A percentile compares a stretch with the other conserved stretches of the same genome.
Evolutionary conservation across 2,113 vertebrate species (phyloP).

Genomic region (Menura novaehollandiae): DNA sequence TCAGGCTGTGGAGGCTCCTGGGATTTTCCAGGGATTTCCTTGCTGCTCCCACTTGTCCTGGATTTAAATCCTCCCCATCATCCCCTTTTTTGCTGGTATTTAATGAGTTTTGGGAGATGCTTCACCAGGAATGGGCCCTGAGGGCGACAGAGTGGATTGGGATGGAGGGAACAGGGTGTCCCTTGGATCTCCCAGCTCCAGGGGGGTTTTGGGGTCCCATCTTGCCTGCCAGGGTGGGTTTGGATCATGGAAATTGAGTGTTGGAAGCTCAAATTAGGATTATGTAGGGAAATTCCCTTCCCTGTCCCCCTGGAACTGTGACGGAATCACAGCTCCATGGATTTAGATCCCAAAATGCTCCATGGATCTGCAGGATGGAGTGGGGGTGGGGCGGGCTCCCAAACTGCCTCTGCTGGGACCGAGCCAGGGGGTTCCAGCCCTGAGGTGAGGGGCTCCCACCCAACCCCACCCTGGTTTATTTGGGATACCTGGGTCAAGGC

Average conservation of each 20-base stretch:
- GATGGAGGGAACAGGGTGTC: background rate
- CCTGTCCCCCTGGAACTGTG: background rate
- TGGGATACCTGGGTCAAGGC: background rate
- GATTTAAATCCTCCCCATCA: background rate
- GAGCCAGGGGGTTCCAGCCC: background rate
- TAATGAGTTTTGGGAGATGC: background rate
- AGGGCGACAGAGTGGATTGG: background rate
- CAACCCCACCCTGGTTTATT: background rate
- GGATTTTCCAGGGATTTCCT: background rate
- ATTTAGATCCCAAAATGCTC: background rate
- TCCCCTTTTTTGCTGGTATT: background rate
- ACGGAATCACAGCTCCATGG: background rate
- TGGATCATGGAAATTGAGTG: background rate
- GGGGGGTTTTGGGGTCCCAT: background rate
- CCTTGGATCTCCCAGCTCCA: background rate
- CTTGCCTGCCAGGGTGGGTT: background rate
- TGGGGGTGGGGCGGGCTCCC: background rate
- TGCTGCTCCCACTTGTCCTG: background rate
- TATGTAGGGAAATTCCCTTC: background rate
- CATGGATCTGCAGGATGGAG: background rate
- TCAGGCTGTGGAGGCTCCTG: background rate
- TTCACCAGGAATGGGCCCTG: background rate
- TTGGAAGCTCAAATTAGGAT: background rate
- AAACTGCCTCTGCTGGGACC: background rate
- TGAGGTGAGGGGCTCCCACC: background rate